Conservation (phyloP, 2,797 vertebrate species). For the Tarsius wallacei region DNA sequence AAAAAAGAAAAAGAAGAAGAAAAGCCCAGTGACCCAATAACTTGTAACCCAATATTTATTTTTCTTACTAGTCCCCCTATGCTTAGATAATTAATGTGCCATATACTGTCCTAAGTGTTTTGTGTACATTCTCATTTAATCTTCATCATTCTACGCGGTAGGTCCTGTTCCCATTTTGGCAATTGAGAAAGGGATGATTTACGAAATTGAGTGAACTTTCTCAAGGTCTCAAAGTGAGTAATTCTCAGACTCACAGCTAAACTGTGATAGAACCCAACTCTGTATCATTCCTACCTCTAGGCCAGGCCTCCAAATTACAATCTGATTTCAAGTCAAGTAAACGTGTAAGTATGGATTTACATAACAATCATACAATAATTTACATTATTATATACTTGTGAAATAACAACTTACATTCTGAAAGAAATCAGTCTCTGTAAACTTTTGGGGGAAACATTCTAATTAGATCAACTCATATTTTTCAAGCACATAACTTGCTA, state of each 20-base stretch:
- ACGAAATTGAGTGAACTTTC: background rate
- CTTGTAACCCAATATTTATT: background rate
- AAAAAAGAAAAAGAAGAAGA: background rate
- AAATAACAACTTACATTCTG: constrained; percentile 36
- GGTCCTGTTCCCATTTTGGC: background rate
- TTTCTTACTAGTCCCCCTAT: background rate
- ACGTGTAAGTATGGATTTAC: background rate
- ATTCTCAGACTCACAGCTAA: background rate
- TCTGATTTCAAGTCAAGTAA: background rate
- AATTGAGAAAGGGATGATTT: background rate
- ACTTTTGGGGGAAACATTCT: background rate
- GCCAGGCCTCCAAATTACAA: background rate
- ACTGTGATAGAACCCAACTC: background rate
- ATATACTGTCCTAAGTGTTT: background rate
- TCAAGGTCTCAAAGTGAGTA: background rate
- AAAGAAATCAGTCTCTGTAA: constrained; percentile 21
- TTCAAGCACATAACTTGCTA: background rate
- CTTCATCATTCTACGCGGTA: background rate
- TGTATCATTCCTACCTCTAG: background rate
- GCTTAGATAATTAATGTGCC: background rate
- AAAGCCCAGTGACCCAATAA: background rate
- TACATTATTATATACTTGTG: background rate
- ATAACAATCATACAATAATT: background rate
- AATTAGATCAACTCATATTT: background rate
- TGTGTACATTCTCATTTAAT: background rate